Percentiles rank a stretch among this genome's conserved stretches.
Evolutionary conservation across 2,113 vertebrate species (phyloP).

Genomic region (Leucoraja erinaceus): DNA sequence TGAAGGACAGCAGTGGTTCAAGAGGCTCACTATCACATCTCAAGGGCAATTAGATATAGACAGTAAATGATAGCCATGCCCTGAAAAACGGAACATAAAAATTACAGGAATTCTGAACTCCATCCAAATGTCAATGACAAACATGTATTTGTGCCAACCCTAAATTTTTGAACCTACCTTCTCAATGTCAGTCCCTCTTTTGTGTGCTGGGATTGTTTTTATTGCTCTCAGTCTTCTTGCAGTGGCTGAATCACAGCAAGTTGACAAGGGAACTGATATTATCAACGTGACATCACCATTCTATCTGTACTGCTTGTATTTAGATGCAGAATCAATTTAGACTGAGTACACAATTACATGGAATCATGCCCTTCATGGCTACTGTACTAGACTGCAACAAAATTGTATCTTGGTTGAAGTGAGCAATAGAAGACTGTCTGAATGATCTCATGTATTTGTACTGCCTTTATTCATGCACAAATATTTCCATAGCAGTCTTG

Average conservation of each 20-base stretch:
- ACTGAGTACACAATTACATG: neutral
- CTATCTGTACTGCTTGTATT: neutral
- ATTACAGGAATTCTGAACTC: too few relatives aligned
- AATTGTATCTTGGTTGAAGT: neutral
- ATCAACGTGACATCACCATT: neutral
- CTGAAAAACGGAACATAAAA: too few relatives aligned
- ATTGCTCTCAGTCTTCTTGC: neutral
- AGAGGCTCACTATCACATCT: too few relatives aligned
- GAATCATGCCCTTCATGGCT: neutral
- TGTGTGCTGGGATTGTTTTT: neutral
- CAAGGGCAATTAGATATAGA: too few relatives aligned
- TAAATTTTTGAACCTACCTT: too few relatives aligned
- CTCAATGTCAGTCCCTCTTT: neutral
- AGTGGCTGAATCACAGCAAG: neutral
- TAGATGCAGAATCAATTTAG: neutral
- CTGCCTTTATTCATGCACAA: slow-evolving; percentile 22
- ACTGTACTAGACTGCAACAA: neutral
- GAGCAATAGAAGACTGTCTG: neutral
- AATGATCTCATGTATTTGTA: slow-evolving; percentile 15
- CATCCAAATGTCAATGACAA: too few relatives aligned
- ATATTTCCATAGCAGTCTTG: slow-evolving; percentile 29
- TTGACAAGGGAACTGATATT: too few relatives aligned
- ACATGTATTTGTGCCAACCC: too few relatives aligned
- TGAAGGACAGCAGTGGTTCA: too few relatives aligned
- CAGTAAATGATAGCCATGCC: too few relatives aligned